Conservation (phyloP, 2,797 vertebrate species). For the Eremophila alpestris region DNA sequence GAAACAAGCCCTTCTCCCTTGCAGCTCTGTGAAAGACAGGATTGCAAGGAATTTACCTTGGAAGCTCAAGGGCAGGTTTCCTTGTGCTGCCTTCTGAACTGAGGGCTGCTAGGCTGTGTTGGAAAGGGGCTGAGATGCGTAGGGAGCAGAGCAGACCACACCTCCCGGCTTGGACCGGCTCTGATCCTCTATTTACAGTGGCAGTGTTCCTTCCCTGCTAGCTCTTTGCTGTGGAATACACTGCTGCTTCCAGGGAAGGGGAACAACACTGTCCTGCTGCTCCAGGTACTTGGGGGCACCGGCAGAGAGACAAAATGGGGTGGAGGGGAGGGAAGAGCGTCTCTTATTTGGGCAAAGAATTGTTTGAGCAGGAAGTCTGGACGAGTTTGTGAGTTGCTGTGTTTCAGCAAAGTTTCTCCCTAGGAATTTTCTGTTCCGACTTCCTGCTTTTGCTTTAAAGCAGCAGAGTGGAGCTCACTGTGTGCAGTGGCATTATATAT, state of each 20-base stretch:
- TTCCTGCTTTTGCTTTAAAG: constrained; percentile 36
- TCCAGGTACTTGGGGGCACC: neutral
- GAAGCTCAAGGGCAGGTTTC: neutral
- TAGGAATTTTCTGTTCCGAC: neutral
- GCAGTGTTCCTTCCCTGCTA: neutral
- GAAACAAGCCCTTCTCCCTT: neutral
- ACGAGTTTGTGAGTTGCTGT: neutral
- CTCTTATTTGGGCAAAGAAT: neutral
- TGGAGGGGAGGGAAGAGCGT: neutral
- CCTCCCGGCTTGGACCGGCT: constrained; percentile 22
- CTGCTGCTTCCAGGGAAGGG: neutral
- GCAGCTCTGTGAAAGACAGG: rapidly evolving
- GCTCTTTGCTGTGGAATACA: neutral
- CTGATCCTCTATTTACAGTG: neutral
- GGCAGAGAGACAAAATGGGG: neutral
- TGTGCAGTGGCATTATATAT: neutral
- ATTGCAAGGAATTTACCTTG: neutral
- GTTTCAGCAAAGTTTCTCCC: neutral
- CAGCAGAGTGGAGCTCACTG: neutral
- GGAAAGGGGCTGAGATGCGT: neutral
- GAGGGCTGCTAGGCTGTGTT: neutral
- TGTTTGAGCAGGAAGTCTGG: neutral
- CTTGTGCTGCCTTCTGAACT: neutral
- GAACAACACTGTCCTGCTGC: neutral
- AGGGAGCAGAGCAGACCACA: constrained; percentile 36